Conservation (phyloP, 2,888 invertebrate genomes). For the Mamestra brassicae region DNA sequence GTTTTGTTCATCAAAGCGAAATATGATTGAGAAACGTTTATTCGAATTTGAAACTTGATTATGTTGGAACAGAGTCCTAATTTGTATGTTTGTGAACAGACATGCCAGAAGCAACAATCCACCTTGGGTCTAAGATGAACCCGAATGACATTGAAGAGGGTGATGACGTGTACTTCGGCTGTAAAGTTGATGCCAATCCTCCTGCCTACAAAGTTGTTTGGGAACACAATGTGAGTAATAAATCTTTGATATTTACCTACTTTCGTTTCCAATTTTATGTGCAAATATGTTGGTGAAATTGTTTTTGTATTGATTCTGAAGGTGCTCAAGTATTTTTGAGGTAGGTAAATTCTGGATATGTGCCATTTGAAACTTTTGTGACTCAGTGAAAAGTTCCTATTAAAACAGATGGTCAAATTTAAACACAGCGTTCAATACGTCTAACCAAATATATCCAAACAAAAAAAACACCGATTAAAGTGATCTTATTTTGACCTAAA, state of each 20-base stretch:
- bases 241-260: conserved; percentile 39
- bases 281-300: conserved; percentile 23
- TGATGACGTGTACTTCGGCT: conserved; percentile 88
- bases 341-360: not conserved
- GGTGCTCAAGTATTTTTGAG: not conserved
- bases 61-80: conserved; percentile 30
- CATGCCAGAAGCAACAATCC: conserved; percentile 85
- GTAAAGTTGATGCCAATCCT: conserved; percentile 88
- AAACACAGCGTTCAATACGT: no score
- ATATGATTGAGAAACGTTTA: conserved; percentile 23
- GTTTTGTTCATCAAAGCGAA: conserved; percentile 52
- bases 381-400: not conserved
- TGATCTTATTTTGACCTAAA: no score
- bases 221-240: conserved; percentile 88
- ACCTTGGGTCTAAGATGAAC: conserved; percentile 87
- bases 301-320: conserved; percentile 20
- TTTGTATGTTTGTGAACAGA: conserved; percentile 73
- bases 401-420: no score
- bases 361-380: not conserved
- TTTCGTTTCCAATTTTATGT: conserved; percentile 35
- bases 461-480: no score
- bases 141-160: conserved; percentile 90
- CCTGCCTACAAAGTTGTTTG: conserved; percentile 89
- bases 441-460: no score
- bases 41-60: conserved; percentile 33